phyloP scores from a whole-genome alignment of 2,797 vertebrate species.

The Malurus splendens region DNA sequence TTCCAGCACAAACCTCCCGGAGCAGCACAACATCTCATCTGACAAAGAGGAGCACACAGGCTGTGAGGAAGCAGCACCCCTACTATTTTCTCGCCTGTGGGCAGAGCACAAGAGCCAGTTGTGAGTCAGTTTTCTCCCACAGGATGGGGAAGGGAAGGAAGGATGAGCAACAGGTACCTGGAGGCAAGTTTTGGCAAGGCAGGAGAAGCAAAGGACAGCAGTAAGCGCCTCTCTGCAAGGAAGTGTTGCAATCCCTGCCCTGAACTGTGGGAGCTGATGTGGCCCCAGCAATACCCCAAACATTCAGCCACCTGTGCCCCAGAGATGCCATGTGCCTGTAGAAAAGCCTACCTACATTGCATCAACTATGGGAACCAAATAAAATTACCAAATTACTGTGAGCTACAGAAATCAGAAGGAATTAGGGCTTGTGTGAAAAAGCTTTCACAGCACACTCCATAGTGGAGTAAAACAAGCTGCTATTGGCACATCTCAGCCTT shows the following conservation, averaged over 20 bases:
- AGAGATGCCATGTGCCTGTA: neutral
- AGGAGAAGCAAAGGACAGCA: neutral
- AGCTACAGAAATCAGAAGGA: neutral
- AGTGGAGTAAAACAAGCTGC: neutral
- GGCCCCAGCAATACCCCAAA: neutral
- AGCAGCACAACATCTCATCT: rapidly evolving
- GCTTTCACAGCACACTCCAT: neutral
- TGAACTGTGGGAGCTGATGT: neutral
- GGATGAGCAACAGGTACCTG: neutral
- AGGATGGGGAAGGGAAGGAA: neutral
- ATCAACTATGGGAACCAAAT: neutral
- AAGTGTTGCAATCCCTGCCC: neutral
- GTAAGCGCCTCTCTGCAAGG: rapidly evolving
- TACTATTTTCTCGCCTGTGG: neutral
- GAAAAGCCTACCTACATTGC: neutral
- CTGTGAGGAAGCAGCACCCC: neutral
- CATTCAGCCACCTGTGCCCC: neutral
- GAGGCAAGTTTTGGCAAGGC: neutral
- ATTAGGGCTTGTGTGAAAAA: neutral
- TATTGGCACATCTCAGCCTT: neutral
- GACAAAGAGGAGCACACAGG: neutral
- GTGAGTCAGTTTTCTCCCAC: neutral
- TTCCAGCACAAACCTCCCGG: neutral
- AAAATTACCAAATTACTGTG: neutral
- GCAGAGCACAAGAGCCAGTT: neutral